These are phyloP conservation scores for Sylvia atricapilla DNA, from an alignment of 2,113 vertebrate species.

Conservation along the genomic window DNA sequence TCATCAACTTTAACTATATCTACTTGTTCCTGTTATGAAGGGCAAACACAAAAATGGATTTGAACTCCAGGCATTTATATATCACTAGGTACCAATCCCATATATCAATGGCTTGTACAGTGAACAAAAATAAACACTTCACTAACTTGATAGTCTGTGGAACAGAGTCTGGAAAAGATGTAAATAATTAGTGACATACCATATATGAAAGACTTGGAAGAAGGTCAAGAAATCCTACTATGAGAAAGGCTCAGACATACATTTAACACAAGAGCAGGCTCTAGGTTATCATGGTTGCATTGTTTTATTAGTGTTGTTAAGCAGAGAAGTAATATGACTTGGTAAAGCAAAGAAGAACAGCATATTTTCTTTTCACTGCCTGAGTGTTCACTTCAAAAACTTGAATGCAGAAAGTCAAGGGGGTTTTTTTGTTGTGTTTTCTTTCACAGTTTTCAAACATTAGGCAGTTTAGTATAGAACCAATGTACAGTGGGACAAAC, in stretches of 20 bases:
- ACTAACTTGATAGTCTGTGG: conserved; percentile 1
- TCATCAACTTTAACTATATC: conserved; percentile 23
- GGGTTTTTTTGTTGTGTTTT: neutral
- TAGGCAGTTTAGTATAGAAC: neutral
- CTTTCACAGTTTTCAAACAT: neutral
- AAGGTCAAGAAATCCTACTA: conserved; percentile 6
- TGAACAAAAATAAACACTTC: conserved; percentile 42
- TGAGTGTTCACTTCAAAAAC: neutral
- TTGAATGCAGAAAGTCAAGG: neutral
- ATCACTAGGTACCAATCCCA: neutral
- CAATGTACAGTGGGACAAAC: neutral
- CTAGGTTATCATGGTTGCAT: neutral
- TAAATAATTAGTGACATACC: conserved; percentile 14
- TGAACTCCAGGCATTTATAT: neutral
- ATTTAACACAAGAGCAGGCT: neutral
- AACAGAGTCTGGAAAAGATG: conserved; percentile 6
- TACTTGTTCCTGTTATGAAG: conserved; percentile 28
- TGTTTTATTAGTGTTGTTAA: conserved; percentile 21
- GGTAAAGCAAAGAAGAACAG: neutral
- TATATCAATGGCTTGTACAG: neutral
- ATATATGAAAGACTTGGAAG: neutral
- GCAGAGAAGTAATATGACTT: neutral
- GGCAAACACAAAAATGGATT: conserved; percentile 19
- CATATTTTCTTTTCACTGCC: neutral
- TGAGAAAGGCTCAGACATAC: neutral